Evolutionary conservation across 1,140 invertebrate genomes (phyloP).

Genomic region (Eumaeus atala): DNA sequence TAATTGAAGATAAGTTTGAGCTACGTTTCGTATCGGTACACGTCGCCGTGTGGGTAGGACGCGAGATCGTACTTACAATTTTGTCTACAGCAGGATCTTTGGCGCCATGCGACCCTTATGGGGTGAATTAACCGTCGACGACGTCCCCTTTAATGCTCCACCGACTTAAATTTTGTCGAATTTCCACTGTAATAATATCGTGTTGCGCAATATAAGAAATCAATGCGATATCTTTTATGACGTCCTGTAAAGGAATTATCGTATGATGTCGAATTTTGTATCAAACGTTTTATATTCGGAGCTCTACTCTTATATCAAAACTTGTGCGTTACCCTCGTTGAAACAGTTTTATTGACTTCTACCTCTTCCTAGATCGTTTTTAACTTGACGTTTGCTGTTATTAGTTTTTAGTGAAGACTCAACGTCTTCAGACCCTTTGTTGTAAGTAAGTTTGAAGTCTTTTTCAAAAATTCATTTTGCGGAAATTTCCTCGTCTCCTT

Average conservation of each 20-base stretch:
- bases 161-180: slow-evolving; percentile 70
- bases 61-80: slow-evolving; percentile 53
- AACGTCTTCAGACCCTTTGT: too few species aligned
- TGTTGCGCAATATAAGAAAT: slow-evolving; percentile 56
- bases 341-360: slow-evolving; percentile 2
- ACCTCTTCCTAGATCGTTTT: neutral
- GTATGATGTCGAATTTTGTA: neutral
- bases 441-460: too few species aligned
- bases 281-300: too few species aligned
- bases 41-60: neutral
- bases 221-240: slow-evolving; percentile 56
- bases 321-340: too few species aligned
- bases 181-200: slow-evolving; percentile 59
- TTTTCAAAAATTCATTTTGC: slow-evolving; percentile 8
- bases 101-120: slow-evolving; percentile 70
- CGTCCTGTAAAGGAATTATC: slow-evolving; percentile 12
- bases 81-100: slow-evolving; percentile 64
- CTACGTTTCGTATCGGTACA: neutral
- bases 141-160: slow-evolving; percentile 67
- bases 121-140: slow-evolving; percentile 68
- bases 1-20: slow-evolving; percentile 4
- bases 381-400: neutral
- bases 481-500: too few species aligned
- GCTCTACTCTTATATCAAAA: too few species aligned
- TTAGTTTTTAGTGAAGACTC: too few species aligned